A percentile compares a stretch with the other conserved stretches of the same genome.
These are phyloP conservation scores for Megaleporinus macrocephalus DNA, from an alignment of 2,113 vertebrate genomes.

Conservation along the genomic window DNA sequence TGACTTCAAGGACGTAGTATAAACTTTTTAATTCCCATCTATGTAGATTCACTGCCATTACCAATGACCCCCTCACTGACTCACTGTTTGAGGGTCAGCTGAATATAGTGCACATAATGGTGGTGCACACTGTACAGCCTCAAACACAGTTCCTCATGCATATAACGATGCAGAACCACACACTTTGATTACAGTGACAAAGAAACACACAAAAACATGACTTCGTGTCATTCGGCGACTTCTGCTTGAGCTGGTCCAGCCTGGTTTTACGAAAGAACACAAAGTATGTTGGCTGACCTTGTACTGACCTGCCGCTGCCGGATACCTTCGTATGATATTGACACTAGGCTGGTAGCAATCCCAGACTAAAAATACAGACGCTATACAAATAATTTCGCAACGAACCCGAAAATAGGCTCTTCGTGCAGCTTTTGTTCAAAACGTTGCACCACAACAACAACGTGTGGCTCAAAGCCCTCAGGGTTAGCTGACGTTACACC, in stretches of 20 bases:
- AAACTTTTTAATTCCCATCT: no score
- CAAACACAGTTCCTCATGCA: no score
- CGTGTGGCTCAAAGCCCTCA: not conserved
- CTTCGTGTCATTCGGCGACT: not conserved
- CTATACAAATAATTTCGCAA: not conserved
- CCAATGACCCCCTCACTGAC: not conserved
- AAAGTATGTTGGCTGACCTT: constrained; percentile 27
- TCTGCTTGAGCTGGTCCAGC: not conserved
- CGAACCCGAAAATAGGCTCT: not conserved
- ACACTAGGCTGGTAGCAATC: not conserved
- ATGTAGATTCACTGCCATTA: no score
- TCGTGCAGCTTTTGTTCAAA: not conserved
- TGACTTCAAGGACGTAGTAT: no score
- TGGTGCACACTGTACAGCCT: not conserved
- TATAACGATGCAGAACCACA: no score
- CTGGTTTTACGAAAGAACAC: not conserved
- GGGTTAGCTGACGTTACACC: no score
- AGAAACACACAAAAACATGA: no score
- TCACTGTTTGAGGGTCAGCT: not conserved
- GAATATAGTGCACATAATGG: not conserved
- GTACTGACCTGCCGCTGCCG: not conserved
- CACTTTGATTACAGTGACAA: no score
- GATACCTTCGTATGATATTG: not conserved
- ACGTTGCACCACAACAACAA: not conserved
- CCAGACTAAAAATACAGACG: no score